Conservation (phyloP, 1,140 invertebrate species). For the Pararge aegeria region DNA sequence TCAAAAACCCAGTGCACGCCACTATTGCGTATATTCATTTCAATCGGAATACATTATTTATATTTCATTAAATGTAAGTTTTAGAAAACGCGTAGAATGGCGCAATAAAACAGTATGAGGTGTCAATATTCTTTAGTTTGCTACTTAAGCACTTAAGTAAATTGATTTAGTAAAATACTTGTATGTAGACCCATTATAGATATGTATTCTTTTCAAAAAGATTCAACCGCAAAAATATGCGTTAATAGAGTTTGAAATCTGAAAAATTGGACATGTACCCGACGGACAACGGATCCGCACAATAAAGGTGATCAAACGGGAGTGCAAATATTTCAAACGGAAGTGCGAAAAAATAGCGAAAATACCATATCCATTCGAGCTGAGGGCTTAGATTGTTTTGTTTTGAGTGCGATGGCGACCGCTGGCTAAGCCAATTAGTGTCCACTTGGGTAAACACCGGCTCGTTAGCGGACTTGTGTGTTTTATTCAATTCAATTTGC, state of each 20-base stretch:
- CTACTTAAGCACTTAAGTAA: too few relatives aligned
- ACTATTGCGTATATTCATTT: too few relatives aligned
- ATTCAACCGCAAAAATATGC: background rate
- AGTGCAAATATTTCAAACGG: slow-evolving; percentile 33
- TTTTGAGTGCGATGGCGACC: slow-evolving; percentile 58
- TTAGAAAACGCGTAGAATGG: too few relatives aligned
- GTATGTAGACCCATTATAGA: background rate
- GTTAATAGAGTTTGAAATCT: slow-evolving; percentile 8
- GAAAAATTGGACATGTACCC: slow-evolving; percentile 6
- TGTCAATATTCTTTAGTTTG: too few relatives aligned
- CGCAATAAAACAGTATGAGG: too few relatives aligned
- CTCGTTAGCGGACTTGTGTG: slow-evolving; percentile 77
- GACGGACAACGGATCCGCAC: slow-evolving; percentile 14
- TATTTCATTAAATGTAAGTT: too few relatives aligned
- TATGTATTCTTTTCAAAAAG: background rate
- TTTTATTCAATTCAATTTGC: slow-evolving; percentile 78
- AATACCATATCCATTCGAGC: slow-evolving; percentile 45
- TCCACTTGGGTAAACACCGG: slow-evolving; percentile 77
- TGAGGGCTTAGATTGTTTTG: slow-evolving; percentile 31
- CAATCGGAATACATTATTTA: too few relatives aligned
- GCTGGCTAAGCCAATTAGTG: slow-evolving; percentile 77
- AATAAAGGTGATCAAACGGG: slow-evolving; percentile 32
- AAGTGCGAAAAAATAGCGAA: slow-evolving; percentile 33
- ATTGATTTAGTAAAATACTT: too few relatives aligned
- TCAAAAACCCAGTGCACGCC: too few relatives aligned